Evolutionary conservation across 2,113 vertebrate genomes (phyloP).

Genomic region (Anolis sagrei): DNA sequence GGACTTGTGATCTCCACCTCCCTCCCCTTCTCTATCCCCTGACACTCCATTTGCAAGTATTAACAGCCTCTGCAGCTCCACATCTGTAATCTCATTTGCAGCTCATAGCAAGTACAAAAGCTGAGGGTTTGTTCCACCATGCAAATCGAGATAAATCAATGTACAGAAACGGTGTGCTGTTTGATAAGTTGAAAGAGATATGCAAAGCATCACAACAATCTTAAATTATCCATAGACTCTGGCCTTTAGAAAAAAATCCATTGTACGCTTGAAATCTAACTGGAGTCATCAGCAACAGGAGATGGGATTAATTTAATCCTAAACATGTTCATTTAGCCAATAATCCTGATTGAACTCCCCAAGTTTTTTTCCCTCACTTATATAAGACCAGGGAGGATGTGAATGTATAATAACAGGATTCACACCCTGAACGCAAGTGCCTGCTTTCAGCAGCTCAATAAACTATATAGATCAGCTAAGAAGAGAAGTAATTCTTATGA

Average conservation of each 20-base stretch:
- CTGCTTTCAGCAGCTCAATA: not conserved
- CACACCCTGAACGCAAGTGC: not conserved
- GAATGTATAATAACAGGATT: not conserved
- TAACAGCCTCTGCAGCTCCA: conserved; percentile 11
- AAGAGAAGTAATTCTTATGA: not conserved
- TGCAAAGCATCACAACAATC: not conserved
- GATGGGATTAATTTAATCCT: not conserved
- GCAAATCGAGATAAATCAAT: conserved; percentile 21
- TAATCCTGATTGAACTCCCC: not conserved
- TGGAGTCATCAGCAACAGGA: not conserved
- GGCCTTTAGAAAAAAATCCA: not conserved
- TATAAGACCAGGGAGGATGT: not conserved
- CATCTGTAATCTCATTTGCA: conserved; percentile 26
- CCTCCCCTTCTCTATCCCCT: not conserved
- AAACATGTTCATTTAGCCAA: not conserved
- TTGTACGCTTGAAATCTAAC: not conserved
- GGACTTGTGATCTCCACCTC: conserved; percentile 18
- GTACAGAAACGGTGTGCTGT: conserved; percentile 5
- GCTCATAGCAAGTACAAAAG: conserved; percentile 32
- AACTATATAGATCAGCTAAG: not conserved
- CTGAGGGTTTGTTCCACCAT: conserved; percentile 1
- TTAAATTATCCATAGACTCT: not conserved
- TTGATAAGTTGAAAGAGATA: not conserved
- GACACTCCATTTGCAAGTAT: conserved; percentile 25
- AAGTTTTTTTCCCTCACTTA: not conserved